Evolutionary conservation across 1,140 invertebrate genomes (phyloP), one percentile per base, ranked within the genome.

Genomic region (Eufriesea mexicana): DNA sequence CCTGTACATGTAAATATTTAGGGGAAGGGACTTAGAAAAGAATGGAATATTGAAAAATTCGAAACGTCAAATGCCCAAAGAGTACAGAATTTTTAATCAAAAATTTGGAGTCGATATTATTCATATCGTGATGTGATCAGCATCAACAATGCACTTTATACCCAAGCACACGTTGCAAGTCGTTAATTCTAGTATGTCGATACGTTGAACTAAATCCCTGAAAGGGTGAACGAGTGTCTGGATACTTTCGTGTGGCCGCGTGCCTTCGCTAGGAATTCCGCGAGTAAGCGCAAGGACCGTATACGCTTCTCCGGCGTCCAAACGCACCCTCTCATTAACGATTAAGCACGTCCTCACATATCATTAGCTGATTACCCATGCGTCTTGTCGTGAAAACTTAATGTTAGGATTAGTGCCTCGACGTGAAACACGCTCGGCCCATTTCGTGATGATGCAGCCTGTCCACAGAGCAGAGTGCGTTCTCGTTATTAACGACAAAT

Each of bases 381-480:
- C 70, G 79, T 84, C 54, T 71, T 66, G 72, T 86, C 70, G 61
- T 77, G 72, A 83, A 54, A 85, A 89, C 77, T 74, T 85, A 86
- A 86, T 64, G 84, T 81, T 89, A 89, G 85, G 57, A 83, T 87
- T 87, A 89, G 85, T 89, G 88, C 88, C 87, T 89, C 83, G 72
- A 80, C 59, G 64, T 82, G 61, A 67, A 85, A 80, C 54, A 83
- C 70, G 51, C 67, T 51, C 51, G 51, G 66, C 77, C 70, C 70
- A 75, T 64, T 59, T 71, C 42, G 25, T 20, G 42, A 5, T 10
- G 55, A 5, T 12, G 5, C 71, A 51, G 28, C 6, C 14, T 74
- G 45, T 68, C 23, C 73, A 51, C 28, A 20, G 62, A 51, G 35
- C 35, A 25, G n/a, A 47, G 35, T 18, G 5, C 35, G 5, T 1